phyloP scores from a whole-genome alignment of 2,797 vertebrate genomes.

The Eurystomus glaucurus region DNA sequence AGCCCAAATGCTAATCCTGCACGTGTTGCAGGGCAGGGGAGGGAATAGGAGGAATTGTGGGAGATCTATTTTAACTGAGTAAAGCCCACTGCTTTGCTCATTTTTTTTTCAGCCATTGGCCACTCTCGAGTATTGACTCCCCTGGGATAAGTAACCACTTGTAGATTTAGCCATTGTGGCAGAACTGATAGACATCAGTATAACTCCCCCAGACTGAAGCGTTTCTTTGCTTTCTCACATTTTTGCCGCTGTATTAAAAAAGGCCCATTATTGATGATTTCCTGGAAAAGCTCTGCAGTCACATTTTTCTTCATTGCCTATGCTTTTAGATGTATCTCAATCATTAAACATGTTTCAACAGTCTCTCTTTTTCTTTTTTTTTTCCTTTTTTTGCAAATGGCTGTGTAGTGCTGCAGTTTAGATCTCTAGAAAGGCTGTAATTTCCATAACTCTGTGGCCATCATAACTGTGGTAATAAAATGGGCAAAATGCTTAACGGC shows the following conservation, averaged over 20 bases:
- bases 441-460: not conserved
- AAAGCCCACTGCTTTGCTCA: not conserved
- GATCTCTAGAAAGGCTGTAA: not conserved
- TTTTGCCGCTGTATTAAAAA: slow-evolving; percentile 1
- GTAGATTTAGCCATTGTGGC: not conserved
- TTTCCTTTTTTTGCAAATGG: not conserved
- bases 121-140: not conserved
- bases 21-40: fast-evolving
- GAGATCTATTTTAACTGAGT: not conserved
- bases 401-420: not conserved
- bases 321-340: not conserved
- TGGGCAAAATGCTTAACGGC: not conserved
- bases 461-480: not conserved
- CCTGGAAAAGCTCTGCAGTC: not conserved
- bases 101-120: not conserved
- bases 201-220: not conserved
- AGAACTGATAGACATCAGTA: not conserved
- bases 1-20: not conserved
- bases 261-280: not conserved
- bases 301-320: not conserved
- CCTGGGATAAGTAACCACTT: not conserved
- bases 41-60: not conserved
- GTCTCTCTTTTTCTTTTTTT: not conserved
- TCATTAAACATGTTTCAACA: not conserved
- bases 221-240: not conserved